Base-by-base conservation (phyloP, 1,140 invertebrate species). In the Drosophila burlai region DNA sequence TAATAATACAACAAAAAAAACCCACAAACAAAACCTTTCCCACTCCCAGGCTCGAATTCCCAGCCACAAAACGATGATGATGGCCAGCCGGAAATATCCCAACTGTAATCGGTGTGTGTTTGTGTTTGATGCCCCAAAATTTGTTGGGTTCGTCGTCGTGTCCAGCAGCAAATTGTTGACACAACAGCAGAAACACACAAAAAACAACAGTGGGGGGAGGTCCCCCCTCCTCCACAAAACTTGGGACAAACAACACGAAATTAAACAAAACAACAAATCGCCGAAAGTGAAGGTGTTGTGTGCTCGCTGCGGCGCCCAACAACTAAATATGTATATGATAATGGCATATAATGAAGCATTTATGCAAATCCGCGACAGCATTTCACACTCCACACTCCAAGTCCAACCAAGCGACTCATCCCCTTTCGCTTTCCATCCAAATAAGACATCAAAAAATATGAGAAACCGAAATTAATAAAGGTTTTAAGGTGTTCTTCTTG, bases 221-320 rank as follows among this genome's bases (percentile, higher is more conserved):
- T n/a, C n/a, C n/a, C n/a, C n/a, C n/a, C n/a, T n/a, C n/a, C n/a
- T n/a, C n/a, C 18, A 55, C 54, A 57, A 55, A 55, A 57, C 36
- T 57, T 57, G 15, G 36, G 21, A 40, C 49, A 55, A 38, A 52
- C 40, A 71, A 55, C 63, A 68, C 38, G 29, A 69, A 69, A 66
- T 67, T 64, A 69, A 36, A 36, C 49, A 40, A 67, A 67, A 47
- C 49, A 72, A 69, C 52, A 57, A 59, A 66, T 45, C 50, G 83
- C 65, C 63, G 66, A 86, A 86, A 86, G 78, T 85, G 82, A 85
- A 85, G 82, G 82, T 81, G 81, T 65, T 68, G 61, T 40, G 24
- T 26, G 46, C 24, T 24, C 45, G 50, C 36, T 31, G 24, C 26
- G 52, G 43, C 45, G 46, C 36, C 36, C 61, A 68, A 43, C 54